These are phyloP conservation scores for Lasioglossum figueresi DNA, from an alignment of 2,888 invertebrate species.

Conservation along the genomic window DNA sequence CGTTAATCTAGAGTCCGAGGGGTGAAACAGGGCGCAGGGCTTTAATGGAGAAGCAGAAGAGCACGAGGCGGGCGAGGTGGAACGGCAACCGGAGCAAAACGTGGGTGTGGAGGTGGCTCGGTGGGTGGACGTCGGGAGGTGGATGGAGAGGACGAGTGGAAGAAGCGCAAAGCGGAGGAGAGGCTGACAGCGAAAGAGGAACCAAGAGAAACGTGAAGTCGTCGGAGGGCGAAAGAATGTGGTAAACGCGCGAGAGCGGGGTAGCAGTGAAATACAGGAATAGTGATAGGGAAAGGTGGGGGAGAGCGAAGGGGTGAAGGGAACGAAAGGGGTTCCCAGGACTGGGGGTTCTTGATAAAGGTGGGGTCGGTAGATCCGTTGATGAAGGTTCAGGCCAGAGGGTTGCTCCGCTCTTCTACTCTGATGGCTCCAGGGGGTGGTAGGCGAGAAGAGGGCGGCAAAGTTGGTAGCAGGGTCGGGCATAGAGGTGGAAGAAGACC, in stretches of 20 bases:
- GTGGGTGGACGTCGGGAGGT: constrained; percentile 9
- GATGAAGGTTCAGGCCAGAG: constrained; percentile 84
- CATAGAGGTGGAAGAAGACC: constrained; percentile 74
- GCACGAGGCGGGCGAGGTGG: constrained; percentile 33
- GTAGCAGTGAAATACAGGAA: constrained; percentile 43
- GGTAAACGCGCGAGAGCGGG: constrained; percentile 19
- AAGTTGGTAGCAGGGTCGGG: constrained; percentile 64
- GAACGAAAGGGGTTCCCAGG: constrained; percentile 74
- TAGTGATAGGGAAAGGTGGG: constrained; percentile 64
- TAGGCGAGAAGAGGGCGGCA: constrained; percentile 67
- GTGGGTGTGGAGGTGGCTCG: constrained; percentile 2
- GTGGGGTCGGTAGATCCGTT: constrained; percentile 81
- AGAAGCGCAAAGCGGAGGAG: constrained; percentile 49
- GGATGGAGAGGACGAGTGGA: constrained; percentile 44
- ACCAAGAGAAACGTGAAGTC: constrained; percentile 65
- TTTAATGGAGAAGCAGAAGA: constrained; percentile 15
- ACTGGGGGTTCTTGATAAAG: constrained; percentile 78
- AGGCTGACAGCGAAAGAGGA: constrained; percentile 58
- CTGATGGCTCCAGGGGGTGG: constrained; percentile 80
- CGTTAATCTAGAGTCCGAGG: constrained; percentile 81
- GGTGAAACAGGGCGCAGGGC: constrained; percentile 61
- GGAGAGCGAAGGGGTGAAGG: constrained; percentile 51
- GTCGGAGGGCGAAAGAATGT: constrained; percentile 53
- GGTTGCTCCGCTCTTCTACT: constrained; percentile 82
- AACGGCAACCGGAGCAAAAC: constrained; percentile 33